Evolutionary conservation across 2,888 invertebrate genomes (phyloP).

Genomic region (Acronicta alni): DNA sequence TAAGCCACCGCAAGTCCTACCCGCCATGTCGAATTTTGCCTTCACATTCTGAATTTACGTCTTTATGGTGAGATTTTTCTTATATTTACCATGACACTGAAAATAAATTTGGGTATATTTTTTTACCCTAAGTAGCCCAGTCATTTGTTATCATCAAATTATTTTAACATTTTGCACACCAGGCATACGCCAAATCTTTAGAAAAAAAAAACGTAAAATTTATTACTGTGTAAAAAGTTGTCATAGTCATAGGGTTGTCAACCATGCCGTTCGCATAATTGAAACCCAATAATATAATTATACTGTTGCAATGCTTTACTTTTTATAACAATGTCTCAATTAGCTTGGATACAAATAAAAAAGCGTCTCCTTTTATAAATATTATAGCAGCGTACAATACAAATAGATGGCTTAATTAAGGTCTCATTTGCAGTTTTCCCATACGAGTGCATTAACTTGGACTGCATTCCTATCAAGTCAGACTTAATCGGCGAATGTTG

Average conservation of each 20-base stretch:
- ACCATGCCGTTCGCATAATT: conserved; percentile 16
- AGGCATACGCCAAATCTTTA: too few species aligned
- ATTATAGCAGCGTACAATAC: conserved; percentile 42
- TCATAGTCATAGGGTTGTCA: conserved; percentile 16
- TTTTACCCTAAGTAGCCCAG: too few species aligned
- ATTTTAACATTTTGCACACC: too few species aligned
- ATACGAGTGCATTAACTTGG: conserved; percentile 39
- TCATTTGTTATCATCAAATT: too few species aligned
- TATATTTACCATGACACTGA: too few species aligned
- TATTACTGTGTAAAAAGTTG: neutral
- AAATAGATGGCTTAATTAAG: conserved; percentile 59
- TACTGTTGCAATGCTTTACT: conserved; percentile 14
- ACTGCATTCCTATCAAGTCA: conserved; percentile 49
- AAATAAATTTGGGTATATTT: too few species aligned
- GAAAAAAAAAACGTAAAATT: too few species aligned
- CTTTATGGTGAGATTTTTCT: too few species aligned
- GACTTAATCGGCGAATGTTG: conserved; percentile 27
- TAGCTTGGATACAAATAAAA: conserved; percentile 39
- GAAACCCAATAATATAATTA: conserved; percentile 31
- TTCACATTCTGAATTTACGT: too few species aligned
- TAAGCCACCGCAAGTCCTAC: too few species aligned
- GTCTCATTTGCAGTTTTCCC: conserved; percentile 49
- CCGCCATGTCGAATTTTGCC: too few species aligned
- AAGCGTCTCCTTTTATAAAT: conserved; percentile 41
- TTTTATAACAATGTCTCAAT: conserved; percentile 47